A percentile compares a stretch with the other conserved stretches of the same genome.
These are phyloP conservation scores for Brachionus sp. DNA, from an alignment of 1,140 invertebrate genomes.

Conservation along the genomic window DNA sequence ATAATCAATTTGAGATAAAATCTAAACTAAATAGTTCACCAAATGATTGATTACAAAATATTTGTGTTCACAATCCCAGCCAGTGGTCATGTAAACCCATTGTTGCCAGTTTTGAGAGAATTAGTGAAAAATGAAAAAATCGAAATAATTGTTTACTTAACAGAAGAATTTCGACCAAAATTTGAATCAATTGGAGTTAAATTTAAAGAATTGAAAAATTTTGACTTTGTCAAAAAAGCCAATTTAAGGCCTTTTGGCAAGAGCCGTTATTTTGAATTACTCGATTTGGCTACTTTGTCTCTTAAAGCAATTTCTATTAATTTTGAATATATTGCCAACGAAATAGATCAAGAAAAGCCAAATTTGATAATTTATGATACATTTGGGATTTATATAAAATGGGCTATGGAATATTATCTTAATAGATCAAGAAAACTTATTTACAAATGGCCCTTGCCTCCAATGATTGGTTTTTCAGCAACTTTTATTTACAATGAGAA, in stretches of 20 bases:
- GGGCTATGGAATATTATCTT: constrained; percentile 24
- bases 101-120: constrained; percentile 11
- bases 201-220: constrained; percentile 5
- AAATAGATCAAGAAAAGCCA: constrained; percentile 29
- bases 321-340: constrained; percentile 21
- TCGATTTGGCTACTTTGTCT: constrained; percentile 19
- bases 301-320: background rate
- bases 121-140: background rate
- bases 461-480: constrained; percentile 22
- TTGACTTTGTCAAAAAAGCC: constrained; percentile 26
- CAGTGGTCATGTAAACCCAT: constrained; percentile 3
- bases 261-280: background rate
- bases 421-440: background rate
- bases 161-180: constrained; percentile 14
- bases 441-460: background rate
- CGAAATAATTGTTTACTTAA: constrained; percentile 6
- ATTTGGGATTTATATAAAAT: constrained; percentile 12
- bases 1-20: background rate
- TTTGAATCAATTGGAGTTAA: constrained; percentile 1
- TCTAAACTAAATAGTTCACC: background rate
- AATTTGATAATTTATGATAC: constrained; percentile 30
- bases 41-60: background rate
- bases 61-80: constrained; percentile 11
- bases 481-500: constrained; percentile 28
- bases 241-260: constrained; percentile 26